These are phyloP conservation scores for Lycodopsis pacificus DNA, from an alignment of 2,797 vertebrate species.

Conservation along the genomic window DNA sequence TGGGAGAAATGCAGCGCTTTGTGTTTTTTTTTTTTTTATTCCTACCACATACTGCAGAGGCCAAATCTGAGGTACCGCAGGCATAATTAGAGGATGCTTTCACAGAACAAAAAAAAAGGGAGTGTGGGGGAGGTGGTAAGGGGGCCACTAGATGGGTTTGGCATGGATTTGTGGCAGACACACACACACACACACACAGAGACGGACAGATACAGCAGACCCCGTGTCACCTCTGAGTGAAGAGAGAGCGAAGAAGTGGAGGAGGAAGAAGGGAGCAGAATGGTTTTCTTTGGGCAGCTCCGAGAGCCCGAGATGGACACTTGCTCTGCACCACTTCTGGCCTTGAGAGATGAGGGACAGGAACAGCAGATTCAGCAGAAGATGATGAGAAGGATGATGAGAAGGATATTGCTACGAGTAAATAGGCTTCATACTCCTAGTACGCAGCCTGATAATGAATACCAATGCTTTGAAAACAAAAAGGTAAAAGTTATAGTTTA, in stretches of 20 bases:
- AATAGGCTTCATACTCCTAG: not conserved
- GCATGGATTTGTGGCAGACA: constrained; percentile 16
- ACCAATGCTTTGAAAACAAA: not conserved
- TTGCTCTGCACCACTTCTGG: constrained; percentile 81
- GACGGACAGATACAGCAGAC: constrained; percentile 59
- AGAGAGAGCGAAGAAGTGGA: constrained; percentile 83
- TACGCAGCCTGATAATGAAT: not conserved
- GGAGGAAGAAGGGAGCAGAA: constrained; percentile 89
- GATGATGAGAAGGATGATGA: constrained; percentile 31
- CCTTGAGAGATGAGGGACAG: constrained; percentile 80
- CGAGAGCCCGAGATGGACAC: constrained; percentile 81
- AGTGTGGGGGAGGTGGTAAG: not conserved
- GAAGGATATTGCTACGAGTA: not conserved
- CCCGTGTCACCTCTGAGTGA: constrained; percentile 84
- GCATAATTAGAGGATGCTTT: constrained; percentile 15
- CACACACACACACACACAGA: constrained; percentile 19
- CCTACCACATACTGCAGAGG: not conserved
- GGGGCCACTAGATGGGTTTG: constrained; percentile 8
- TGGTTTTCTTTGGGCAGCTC: constrained; percentile 99
- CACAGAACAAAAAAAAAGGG: not conserved
- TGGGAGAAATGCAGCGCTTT: constrained; percentile 56
- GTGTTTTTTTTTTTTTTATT: constrained; percentile 3
- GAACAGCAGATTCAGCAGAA: constrained; percentile 49
- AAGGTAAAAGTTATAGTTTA: not conserved
- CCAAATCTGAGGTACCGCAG: constrained; percentile 5